These are phyloP conservation scores for Tortrix viridana DNA, from an alignment of 2,888 invertebrate species.

Conservation along the genomic window DNA sequence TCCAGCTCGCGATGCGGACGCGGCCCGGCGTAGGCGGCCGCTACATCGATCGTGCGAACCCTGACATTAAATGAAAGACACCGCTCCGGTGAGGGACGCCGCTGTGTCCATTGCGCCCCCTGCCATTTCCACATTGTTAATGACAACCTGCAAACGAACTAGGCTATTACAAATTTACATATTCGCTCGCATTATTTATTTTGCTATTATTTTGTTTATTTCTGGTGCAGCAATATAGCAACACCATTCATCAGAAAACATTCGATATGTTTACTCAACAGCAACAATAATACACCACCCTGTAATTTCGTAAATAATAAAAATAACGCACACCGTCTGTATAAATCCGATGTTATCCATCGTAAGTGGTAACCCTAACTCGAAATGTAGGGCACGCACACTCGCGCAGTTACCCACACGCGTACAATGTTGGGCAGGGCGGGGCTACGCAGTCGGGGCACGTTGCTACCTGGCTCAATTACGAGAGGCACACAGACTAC, in stretches of 20 bases:
- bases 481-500: slow-evolving; percentile 49
- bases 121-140: slow-evolving; percentile 26
- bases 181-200: slow-evolving; percentile 19
- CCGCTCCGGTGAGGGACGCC: slow-evolving; percentile 54
- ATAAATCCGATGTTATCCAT: slow-evolving; percentile 35
- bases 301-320: slow-evolving; percentile 43
- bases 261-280: neutral
- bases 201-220: too few species aligned
- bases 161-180: slow-evolving; percentile 19
- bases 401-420: slow-evolving; percentile 49
- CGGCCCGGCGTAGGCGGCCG: slow-evolving; percentile 61
- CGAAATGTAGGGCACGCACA: slow-evolving; percentile 73
- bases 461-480: slow-evolving; percentile 58
- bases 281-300: slow-evolving; percentile 3
- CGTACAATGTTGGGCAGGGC: slow-evolving; percentile 38
- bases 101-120: slow-evolving; percentile 40
- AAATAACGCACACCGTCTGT: slow-evolving; percentile 49
- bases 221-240: too few species aligned
- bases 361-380: slow-evolving; percentile 41
- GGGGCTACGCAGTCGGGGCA: slow-evolving; percentile 37
- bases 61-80: slow-evolving; percentile 75
- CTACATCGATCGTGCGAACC: slow-evolving; percentile 80
- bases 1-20: slow-evolving; percentile 49
- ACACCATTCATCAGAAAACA: neutral
- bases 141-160: slow-evolving; percentile 10